These are phyloP conservation scores for Vannuccia rotundouncinata DNA, from an alignment of 2,888 invertebrate species.

Conservation along the genomic window DNA sequence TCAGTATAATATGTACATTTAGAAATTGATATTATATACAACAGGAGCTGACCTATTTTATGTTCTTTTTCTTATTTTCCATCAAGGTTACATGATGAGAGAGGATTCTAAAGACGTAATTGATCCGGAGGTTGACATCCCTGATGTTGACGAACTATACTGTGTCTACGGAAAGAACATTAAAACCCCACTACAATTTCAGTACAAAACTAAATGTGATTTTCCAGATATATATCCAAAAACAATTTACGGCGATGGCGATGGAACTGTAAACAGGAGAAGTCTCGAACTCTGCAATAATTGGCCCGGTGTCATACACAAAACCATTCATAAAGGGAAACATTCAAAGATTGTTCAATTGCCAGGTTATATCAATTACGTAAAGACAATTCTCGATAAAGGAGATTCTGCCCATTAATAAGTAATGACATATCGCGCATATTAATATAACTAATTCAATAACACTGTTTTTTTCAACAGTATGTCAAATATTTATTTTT, in stretches of 20 bases:
- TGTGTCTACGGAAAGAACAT: background rate
- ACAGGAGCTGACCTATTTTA: too few species aligned
- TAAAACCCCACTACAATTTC: background rate
- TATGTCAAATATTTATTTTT: too few species aligned
- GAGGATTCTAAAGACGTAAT: background rate
- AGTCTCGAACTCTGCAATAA: constrained; percentile 30
- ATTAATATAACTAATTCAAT: too few species aligned
- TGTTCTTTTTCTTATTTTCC: too few species aligned
- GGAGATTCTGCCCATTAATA: too few species aligned
- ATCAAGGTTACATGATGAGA: constrained; percentile 29
- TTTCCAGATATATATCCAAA: background rate
- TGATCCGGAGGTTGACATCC: constrained; percentile 17
- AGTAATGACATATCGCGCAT: too few species aligned
- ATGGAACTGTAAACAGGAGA: background rate
- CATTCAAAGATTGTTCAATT: background rate
- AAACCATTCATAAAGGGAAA: background rate
- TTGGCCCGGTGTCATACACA: background rate
- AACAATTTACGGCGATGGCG: background rate
- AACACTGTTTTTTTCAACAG: too few species aligned
- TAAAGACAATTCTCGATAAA: background rate
- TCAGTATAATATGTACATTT: too few species aligned
- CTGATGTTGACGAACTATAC: constrained; percentile 31
- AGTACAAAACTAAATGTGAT: background rate
- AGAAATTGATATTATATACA: too few species aligned
- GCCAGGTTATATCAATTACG: background rate